Conservation (phyloP, 1,140 invertebrate species). For the Lerema accius region DNA sequence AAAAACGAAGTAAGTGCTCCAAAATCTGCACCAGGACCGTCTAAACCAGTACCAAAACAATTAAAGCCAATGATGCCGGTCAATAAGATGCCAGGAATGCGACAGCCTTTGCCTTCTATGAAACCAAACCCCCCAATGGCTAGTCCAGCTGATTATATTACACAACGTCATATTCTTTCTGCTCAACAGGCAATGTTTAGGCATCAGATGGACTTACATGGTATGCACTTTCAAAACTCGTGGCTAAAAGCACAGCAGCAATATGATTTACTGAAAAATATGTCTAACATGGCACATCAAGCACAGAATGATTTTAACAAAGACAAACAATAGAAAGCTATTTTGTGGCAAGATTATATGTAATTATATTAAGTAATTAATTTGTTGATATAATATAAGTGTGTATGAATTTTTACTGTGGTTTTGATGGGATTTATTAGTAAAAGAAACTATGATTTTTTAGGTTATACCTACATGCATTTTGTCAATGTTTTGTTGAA, state of each 20-base stretch:
- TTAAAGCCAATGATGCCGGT: conserved; percentile 60
- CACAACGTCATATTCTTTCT: conserved; percentile 54
- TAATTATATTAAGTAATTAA: neutral
- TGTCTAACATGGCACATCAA: conserved; percentile 66
- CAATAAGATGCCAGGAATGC: conserved; percentile 54
- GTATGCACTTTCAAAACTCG: conserved; percentile 65
- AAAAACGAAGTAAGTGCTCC: conserved; percentile 66
- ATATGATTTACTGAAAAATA: conserved; percentile 67
- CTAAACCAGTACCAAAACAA: conserved; percentile 64
- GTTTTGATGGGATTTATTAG: neutral
- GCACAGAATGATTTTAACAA: conserved; percentile 71
- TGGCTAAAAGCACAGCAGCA: conserved; percentile 70
- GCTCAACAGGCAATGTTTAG: conserved; percentile 59
- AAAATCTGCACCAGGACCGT: conserved; percentile 57
- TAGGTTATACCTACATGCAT: neutral
- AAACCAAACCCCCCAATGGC: conserved; percentile 52
- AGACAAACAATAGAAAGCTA: conserved; percentile 56
- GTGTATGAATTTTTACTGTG: no score
- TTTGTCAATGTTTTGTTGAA: neutral
- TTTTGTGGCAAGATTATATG: conserved; percentile 2
- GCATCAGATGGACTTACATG: conserved; percentile 66
- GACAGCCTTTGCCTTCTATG: conserved; percentile 56
- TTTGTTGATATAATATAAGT: no score
- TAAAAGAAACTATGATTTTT: neutral
- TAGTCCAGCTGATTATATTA: conserved; percentile 57